Percentiles rank a stretch among this genome's conserved stretches.
Evolutionary conservation across 2,888 invertebrate species (phyloP).

Genomic region (Trachelus troglodyta): DNA sequence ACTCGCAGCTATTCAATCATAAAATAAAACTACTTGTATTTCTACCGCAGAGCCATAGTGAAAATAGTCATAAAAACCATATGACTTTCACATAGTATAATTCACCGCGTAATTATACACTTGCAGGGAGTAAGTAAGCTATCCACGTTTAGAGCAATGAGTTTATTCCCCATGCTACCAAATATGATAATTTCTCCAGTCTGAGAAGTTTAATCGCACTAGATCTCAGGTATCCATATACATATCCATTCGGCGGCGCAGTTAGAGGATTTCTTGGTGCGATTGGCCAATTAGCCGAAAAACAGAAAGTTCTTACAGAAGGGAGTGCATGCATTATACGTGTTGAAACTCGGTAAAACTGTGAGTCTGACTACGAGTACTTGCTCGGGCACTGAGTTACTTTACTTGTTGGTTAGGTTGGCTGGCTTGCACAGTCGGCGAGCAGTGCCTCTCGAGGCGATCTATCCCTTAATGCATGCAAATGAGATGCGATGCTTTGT

Average conservation of each 20-base stretch:
- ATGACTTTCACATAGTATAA: background rate
- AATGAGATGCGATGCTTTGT: constrained; percentile 45
- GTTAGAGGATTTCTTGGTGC: background rate
- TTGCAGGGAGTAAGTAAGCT: background rate
- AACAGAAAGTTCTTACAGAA: constrained; percentile 32
- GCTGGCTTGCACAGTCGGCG: background rate
- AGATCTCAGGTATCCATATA: background rate
- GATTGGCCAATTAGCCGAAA: background rate
- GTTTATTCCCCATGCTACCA: constrained; percentile 6
- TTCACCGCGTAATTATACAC: background rate
- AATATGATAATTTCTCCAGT: constrained; percentile 45
- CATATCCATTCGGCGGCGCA: background rate
- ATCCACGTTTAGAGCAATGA: background rate
- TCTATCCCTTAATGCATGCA: constrained; percentile 48
- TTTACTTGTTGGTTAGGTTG: background rate
- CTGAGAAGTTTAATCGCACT: constrained; percentile 50
- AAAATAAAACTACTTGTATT: background rate
- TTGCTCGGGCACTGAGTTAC: background rate
- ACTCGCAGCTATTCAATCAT: background rate
- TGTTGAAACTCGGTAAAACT: background rate
- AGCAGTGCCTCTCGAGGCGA: constrained; percentile 24
- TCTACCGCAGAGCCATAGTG: background rate
- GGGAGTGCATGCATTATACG: constrained; percentile 14
- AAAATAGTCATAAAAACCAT: background rate
- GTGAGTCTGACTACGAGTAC: background rate